Conservation (phyloP, 2,888 invertebrate species). For the Lampropteryx suffumata region DNA sequence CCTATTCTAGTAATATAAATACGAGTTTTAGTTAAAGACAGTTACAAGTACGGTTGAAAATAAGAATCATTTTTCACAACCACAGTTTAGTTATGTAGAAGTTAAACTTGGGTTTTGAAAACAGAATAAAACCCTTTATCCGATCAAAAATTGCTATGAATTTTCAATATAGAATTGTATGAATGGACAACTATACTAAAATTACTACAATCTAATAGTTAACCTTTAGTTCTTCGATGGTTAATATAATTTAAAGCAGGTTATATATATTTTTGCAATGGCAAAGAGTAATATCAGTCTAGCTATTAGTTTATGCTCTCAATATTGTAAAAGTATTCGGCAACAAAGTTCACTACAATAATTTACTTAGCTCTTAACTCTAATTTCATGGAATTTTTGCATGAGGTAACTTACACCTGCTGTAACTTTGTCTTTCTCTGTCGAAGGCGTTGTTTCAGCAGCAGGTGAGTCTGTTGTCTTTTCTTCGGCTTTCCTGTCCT, state of each 20-base stretch:
- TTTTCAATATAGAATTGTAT: constrained; percentile 12
- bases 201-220: constrained; percentile 40
- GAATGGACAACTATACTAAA: constrained; percentile 40
- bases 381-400: constrained; percentile 86
- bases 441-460: constrained; percentile 83
- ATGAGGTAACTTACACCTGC: constrained; percentile 86
- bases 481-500: constrained; percentile 95
- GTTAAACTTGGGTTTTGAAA: constrained; percentile 25
- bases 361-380: constrained; percentile 81
- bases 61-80: constrained; percentile 48
- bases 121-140: constrained; percentile 14
- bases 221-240: constrained; percentile 22
- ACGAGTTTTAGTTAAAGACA: constrained; percentile 40
- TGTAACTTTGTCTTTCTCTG: constrained; percentile 86
- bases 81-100: constrained; percentile 33
- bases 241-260: constrained; percentile 52
- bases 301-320: constrained; percentile 48
- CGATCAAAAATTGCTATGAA: constrained; percentile 10
- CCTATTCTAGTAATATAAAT: constrained; percentile 45
- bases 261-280: constrained; percentile 49
- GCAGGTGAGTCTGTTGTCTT: constrained; percentile 87
- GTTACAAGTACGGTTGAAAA: constrained; percentile 33
- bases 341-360: constrained; percentile 22
- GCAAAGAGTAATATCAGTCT: constrained; percentile 58
- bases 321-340: constrained; percentile 13